These are phyloP conservation scores for Tenodera sinensis DNA, from an alignment of 2,888 invertebrate genomes.

Conservation along the genomic window DNA sequence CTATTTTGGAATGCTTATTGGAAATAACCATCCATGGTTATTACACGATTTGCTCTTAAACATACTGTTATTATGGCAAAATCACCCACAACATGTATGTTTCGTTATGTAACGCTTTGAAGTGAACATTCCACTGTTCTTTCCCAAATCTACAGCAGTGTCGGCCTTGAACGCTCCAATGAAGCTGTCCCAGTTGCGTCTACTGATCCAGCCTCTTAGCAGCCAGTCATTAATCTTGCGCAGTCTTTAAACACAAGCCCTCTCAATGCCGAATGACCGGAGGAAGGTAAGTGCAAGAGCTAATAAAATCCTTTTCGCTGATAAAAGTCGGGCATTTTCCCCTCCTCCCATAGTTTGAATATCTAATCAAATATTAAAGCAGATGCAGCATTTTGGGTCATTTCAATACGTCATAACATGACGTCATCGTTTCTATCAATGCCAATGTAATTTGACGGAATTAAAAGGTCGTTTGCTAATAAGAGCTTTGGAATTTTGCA, in stretches of 20 bases:
- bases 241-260: neutral
- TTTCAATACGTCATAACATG: too few species aligned
- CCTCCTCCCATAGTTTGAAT: too few species aligned
- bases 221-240: neutral
- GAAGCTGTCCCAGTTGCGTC: neutral
- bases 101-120: neutral
- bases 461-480: too few species aligned
- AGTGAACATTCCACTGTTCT: neutral
- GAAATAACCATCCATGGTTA: neutral
- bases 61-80: neutral
- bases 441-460: too few species aligned
- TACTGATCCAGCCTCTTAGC: neutral
- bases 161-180: neutral
- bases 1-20: neutral
- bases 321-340: too few species aligned
- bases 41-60: neutral
- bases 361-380: too few species aligned
- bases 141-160: neutral
- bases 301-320: too few species aligned
- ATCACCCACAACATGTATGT: neutral
- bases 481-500: too few species aligned
- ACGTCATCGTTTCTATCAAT: too few species aligned
- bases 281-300: neutral
- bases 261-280: too few species aligned
- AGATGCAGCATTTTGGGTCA: too few species aligned